phyloP scores from a whole-genome alignment of 1,140 invertebrate genomes.

The Formica selysi region DNA sequence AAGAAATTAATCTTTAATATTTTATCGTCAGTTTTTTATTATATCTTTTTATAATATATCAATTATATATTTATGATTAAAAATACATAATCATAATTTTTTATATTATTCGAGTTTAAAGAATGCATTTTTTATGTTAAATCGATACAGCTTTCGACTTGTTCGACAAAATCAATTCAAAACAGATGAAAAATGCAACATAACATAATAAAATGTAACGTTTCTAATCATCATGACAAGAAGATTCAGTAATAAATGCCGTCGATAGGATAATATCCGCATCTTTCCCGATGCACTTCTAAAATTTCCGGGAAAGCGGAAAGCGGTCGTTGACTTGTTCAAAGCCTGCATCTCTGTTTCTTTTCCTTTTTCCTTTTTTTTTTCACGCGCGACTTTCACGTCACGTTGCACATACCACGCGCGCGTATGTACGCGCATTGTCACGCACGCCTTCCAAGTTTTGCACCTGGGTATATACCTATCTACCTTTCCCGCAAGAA shows the following conservation, averaged over 20 bases:
- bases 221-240: not conserved
- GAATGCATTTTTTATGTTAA: no score
- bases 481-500: slow-evolving; percentile 80
- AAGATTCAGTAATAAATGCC: not conserved
- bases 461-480: slow-evolving; percentile 75
- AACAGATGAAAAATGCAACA: no score
- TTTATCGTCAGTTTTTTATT: no score
- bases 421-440: slow-evolving; percentile 66
- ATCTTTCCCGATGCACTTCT: not conserved
- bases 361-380: not conserved
- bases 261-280: not conserved
- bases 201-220: no score
- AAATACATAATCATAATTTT: no score
- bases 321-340: slow-evolving; percentile 59
- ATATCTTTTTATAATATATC: no score
- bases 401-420: slow-evolving; percentile 44
- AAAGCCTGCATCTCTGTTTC: slow-evolving; percentile 27
- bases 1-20: no score
- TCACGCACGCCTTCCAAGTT: slow-evolving; percentile 72
- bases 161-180: no score
- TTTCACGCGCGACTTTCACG: slow-evolving; percentile 65
- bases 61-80: no score
- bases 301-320: slow-evolving; percentile 2
- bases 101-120: no score
- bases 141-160: no score